phyloP scores from a whole-genome alignment of 1,140 invertebrate species.

The Drosophila ohnishii region DNA sequence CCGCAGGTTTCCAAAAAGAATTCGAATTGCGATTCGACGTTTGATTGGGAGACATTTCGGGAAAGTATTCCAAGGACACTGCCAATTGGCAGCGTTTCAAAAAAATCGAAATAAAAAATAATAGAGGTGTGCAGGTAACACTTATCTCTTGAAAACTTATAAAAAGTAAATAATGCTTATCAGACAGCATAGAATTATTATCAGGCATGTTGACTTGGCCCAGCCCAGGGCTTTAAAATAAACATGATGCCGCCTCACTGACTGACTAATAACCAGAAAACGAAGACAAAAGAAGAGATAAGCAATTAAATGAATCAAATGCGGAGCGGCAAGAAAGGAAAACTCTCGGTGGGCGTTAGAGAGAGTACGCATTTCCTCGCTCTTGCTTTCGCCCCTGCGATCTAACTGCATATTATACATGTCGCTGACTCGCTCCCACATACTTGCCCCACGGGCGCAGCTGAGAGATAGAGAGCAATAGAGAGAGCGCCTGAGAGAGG shows the following conservation, averaged over 20 bases:
- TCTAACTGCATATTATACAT: slow-evolving; percentile 8
- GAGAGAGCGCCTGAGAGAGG: slow-evolving; percentile 23
- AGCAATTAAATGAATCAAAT: slow-evolving; percentile 68
- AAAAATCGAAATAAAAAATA: slow-evolving; percentile 4
- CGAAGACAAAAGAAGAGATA: slow-evolving; percentile 39
- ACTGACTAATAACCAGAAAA: slow-evolving; percentile 65
- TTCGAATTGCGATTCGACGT: slow-evolving; percentile 46
- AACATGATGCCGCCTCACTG: slow-evolving; percentile 53
- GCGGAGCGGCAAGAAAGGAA: slow-evolving; percentile 39
- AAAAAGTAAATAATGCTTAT: slow-evolving; percentile 34
- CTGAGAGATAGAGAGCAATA: slow-evolving; percentile 13
- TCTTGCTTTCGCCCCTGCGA: slow-evolving; percentile 5
- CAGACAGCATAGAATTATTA: slow-evolving; percentile 27
- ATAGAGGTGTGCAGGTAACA: slow-evolving; percentile 49
- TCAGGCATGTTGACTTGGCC: slow-evolving; percentile 49
- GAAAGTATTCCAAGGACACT: slow-evolving; percentile 75
- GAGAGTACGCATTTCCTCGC: slow-evolving; percentile 11
- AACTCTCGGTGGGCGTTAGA: slow-evolving; percentile 20
- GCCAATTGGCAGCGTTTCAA: slow-evolving; percentile 67
- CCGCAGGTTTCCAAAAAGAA: slow-evolving; percentile 61
- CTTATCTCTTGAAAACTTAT: slow-evolving; percentile 34
- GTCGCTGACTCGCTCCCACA: slow-evolving; percentile 7
- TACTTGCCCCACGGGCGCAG: slow-evolving; percentile 32
- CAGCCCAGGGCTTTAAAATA: slow-evolving; percentile 40
- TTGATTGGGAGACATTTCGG: slow-evolving; percentile 50